A percentile compares a stretch with the other conserved stretches of the same genome.
These are phyloP conservation scores for Pangasianodon gigas DNA, from an alignment of 2,113 vertebrate species.

Conservation along the genomic window DNA sequence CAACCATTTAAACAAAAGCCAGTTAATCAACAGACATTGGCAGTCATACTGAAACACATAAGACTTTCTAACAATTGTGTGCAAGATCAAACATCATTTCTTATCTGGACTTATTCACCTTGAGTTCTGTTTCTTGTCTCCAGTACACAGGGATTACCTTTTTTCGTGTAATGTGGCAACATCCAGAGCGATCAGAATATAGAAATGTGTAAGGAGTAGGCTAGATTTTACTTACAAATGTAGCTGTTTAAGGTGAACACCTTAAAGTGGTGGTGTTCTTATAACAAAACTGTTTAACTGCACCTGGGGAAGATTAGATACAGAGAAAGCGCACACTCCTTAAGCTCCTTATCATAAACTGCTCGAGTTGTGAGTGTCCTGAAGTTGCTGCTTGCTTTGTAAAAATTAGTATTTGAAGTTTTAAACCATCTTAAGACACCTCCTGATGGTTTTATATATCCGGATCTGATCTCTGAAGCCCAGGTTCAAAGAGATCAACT, in stretches of 20 bases:
- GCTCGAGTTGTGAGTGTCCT: not conserved
- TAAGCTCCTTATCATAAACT: not conserved
- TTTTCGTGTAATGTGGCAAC: not conserved
- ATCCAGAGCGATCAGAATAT: not conserved
- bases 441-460: not conserved
- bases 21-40: not conserved
- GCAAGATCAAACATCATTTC: not conserved
- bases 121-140: not conserved
- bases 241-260: not conserved
- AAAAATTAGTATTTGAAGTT: not conserved
- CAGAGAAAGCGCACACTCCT: not conserved
- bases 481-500: not conserved
- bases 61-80: not conserved
- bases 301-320: slow-evolving; percentile 30
- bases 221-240: not conserved
- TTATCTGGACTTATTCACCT: slow-evolving; percentile 12
- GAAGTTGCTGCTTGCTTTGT: not conserved
- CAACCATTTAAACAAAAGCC: slow-evolving; percentile 14
- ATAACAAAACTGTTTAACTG: not conserved
- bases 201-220: not conserved
- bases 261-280: not conserved
- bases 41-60: not conserved
- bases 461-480: not conserved
- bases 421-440: not conserved
- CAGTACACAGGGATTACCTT: not conserved